A percentile compares a stretch with the other conserved stretches of the same genome.
These are phyloP conservation scores for Dyspetes luteomarginatus DNA, from an alignment of 2,888 invertebrate species.

Conservation along the genomic window DNA sequence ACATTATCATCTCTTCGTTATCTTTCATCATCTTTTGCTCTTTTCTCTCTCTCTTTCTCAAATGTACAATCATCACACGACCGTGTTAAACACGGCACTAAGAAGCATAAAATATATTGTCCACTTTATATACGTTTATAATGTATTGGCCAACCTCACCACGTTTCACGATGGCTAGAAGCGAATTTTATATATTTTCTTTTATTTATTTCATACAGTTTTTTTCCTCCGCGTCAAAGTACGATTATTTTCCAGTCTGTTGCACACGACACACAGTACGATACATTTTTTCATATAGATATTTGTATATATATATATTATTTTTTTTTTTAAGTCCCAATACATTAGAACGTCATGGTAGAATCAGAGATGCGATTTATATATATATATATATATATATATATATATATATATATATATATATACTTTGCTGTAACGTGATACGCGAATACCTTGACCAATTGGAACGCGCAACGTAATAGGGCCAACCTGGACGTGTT, in stretches of 20 bases:
- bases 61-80: conserved; percentile 54
- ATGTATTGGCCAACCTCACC: conserved; percentile 60
- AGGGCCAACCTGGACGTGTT: conserved; percentile 38
- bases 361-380: conserved; percentile 14
- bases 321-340: not conserved
- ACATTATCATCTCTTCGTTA: conserved; percentile 37
- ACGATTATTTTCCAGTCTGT: conserved; percentile 19
- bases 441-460: conserved; percentile 9
- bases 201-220: not conserved
- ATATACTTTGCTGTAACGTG: not conserved
- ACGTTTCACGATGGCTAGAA: conserved; percentile 63
- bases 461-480: conserved; percentile 45
- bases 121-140: conserved; percentile 32
- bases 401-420: too few species aligned
- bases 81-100: conserved; percentile 54
- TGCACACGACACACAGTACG: conserved; percentile 29
- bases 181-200: conserved; percentile 37
- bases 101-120: conserved; percentile 56
- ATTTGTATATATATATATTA: not conserved
- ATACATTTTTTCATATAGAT: conserved; percentile 32
- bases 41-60: conserved; percentile 15
- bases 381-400: too few species aligned
- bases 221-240: conserved; percentile 3
- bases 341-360: conserved; percentile 8
- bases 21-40: too few species aligned